Percentiles rank a stretch among this genome's conserved stretches.
These are phyloP conservation scores for Drosophila longiperda DNA, from an alignment of 2,888 invertebrate species.

Conservation along the genomic window DNA sequence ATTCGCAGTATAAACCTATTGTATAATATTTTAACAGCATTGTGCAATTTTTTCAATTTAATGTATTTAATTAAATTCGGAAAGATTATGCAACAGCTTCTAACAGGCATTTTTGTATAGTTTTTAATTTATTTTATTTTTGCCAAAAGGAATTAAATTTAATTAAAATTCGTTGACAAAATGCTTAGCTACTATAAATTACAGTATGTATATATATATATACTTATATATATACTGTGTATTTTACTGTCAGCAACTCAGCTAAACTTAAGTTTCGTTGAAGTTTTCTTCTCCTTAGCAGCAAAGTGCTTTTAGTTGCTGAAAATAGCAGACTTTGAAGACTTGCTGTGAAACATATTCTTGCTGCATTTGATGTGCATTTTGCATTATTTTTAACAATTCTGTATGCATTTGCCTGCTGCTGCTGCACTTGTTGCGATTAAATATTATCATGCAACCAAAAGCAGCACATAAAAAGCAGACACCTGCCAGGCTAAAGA, in stretches of 20 bases:
- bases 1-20: neutral
- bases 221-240: neutral
- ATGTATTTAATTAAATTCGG: too few species aligned
- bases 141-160: neutral
- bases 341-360: neutral
- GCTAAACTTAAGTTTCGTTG: neutral
- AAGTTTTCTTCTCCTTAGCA: neutral
- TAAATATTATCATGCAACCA: conserved; percentile 38
- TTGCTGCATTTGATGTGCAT: conserved; percentile 48
- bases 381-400: conserved; percentile 49
- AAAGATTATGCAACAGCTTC: neutral
- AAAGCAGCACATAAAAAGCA: conserved; percentile 49
- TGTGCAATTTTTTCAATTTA: neutral
- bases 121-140: neutral
- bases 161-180: neutral
- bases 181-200: neutral
- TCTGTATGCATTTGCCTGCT: neutral
- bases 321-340: neutral
- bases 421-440: conserved; percentile 4
- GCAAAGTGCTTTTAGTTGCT: neutral
- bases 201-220: neutral
- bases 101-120: neutral
- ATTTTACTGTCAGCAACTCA: neutral
- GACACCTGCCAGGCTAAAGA: conserved; percentile 69
- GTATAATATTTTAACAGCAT: neutral